A percentile compares a stretch with the other conserved stretches of the same genome.
Evolutionary conservation across 2,888 invertebrate genomes (phyloP).

Genomic region (Xestoiulus laeticollis): DNA sequence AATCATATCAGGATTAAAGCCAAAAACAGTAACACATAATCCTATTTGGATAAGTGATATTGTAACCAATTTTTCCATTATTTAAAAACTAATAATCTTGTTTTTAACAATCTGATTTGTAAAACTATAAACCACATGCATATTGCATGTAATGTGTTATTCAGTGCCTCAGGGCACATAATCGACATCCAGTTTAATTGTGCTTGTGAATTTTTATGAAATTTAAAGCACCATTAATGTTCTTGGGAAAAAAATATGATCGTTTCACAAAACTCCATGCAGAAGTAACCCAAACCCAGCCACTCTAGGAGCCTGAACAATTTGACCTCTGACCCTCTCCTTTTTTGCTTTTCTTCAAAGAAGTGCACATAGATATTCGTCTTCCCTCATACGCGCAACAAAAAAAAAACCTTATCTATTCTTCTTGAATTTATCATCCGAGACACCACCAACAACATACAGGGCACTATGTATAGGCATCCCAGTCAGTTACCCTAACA

Average conservation of each 20-base stretch:
- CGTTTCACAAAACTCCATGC: background rate
- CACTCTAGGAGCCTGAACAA: background rate
- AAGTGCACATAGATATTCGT: background rate
- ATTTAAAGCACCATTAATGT: background rate
- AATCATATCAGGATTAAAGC: no score
- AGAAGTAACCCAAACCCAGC: background rate
- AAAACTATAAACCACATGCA: background rate
- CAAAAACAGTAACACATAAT: no score
- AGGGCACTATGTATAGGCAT: no score
- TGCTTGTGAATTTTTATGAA: no score
- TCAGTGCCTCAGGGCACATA: background rate
- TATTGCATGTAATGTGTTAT: background rate
- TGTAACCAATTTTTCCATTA: no score
- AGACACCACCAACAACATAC: no score
- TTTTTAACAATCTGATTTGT: no score
- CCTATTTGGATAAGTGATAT: no score
- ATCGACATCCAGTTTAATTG: no score
- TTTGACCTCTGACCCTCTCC: background rate
- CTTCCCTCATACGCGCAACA: background rate
- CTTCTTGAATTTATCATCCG: constrained; percentile 24
- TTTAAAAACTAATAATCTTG: no score
- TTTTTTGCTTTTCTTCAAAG: background rate
- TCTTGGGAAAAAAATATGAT: background rate
- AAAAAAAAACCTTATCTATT: constrained; percentile 27
- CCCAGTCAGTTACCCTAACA: background rate